Evolutionary conservation across 1,140 invertebrate genomes (phyloP).

Genomic region (Capitella teleta): DNA sequence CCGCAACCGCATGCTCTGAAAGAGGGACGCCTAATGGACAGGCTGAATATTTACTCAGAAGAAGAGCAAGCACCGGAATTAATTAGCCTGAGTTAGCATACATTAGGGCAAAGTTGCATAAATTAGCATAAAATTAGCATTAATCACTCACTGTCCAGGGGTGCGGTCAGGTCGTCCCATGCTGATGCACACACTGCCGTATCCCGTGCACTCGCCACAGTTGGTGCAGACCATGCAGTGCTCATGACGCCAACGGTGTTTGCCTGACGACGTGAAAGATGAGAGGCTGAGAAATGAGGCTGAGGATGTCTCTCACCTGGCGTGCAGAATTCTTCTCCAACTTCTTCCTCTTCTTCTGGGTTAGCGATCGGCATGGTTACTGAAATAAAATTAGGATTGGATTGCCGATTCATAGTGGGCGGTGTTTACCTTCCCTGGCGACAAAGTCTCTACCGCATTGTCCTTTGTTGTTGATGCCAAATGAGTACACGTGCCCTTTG

Average conservation of each 20-base stretch:
- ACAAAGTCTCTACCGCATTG: conserved; percentile 85
- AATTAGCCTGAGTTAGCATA: no score
- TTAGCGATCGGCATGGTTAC: no score
- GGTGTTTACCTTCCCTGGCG: conserved; percentile 56
- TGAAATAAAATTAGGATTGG: no score
- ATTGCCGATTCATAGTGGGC: no score
- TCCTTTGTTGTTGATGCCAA: conserved; percentile 95
- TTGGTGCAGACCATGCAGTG: conserved; percentile 80
- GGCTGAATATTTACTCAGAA: no score
- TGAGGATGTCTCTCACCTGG: neutral
- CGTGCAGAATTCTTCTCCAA: neutral
- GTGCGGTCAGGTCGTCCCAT: conserved; percentile 64
- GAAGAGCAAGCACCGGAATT: no score
- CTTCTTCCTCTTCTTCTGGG: neutral
- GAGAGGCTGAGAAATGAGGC: neutral
- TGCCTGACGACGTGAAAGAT: conserved; percentile 14
- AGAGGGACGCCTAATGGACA: no score
- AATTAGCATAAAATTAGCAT: no score
- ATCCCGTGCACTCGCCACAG: conserved; percentile 89
- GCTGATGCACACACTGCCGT: conserved; percentile 71
- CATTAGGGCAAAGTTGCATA: no score
- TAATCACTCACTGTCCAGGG: conserved; percentile 72
- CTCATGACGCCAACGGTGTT: conserved; percentile 69
- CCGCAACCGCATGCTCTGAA: conserved; percentile 85
- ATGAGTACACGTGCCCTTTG: conserved; percentile 84